Percentiles rank a stretch among this genome's conserved stretches.
These are phyloP conservation scores for Caenorhabditis japonica DNA, from an alignment of 2,888 invertebrate species.

Conservation along the genomic window DNA sequence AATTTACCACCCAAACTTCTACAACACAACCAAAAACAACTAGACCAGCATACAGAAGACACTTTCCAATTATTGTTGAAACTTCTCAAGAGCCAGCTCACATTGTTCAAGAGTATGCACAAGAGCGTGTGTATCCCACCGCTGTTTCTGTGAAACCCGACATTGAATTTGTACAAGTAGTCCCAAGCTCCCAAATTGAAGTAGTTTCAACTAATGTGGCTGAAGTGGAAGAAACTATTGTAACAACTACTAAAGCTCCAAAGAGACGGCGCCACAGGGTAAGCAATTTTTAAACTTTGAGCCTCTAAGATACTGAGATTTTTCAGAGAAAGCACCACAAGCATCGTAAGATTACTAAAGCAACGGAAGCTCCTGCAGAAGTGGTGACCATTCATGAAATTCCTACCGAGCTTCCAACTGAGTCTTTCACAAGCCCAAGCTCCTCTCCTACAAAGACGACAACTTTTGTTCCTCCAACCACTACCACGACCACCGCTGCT, in stretches of 20 bases:
- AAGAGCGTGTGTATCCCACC: slow-evolving; percentile 29
- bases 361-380: slow-evolving; percentile 9
- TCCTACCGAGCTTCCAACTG: slow-evolving; percentile 6
- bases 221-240: slow-evolving; percentile 19
- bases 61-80: slow-evolving; percentile 2
- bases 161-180: slow-evolving; percentile 26
- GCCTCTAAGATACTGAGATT: neutral
- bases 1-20: neutral
- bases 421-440: slow-evolving; percentile 1
- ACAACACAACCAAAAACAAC: neutral
- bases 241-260: slow-evolving; percentile 23
- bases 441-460: slow-evolving; percentile 9
- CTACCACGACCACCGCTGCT: slow-evolving; percentile 2
- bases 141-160: slow-evolving; percentile 9
- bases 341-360: slow-evolving; percentile 22
- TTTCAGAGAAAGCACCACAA: slow-evolving; percentile 48
- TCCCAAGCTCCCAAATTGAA: slow-evolving; percentile 34
- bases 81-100: slow-evolving; percentile 22
- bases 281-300: too few species aligned
- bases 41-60: neutral
- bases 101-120: neutral
- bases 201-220: slow-evolving; percentile 16
- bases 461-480: slow-evolving; percentile 2
- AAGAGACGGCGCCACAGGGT: slow-evolving; percentile 41
- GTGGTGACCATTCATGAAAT: slow-evolving; percentile 6